Evolutionary conservation across 2,113 vertebrate species (phyloP).

Genomic region (Corydoras sp.): DNA sequence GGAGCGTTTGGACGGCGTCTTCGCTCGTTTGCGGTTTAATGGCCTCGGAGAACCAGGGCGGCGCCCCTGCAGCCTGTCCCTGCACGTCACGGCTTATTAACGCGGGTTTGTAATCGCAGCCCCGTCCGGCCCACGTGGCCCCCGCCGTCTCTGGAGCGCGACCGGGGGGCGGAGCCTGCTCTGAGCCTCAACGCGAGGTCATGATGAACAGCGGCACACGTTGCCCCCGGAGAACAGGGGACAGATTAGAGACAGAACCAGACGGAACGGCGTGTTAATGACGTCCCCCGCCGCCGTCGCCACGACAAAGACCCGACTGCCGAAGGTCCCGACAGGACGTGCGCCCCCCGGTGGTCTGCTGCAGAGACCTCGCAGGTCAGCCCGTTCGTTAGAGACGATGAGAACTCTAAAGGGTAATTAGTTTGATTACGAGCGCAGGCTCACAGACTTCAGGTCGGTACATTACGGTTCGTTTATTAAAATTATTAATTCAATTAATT

Average conservation of each 20-base stretch:
- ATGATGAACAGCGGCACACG: slow-evolving; percentile 22
- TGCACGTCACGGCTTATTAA: slow-evolving; percentile 65
- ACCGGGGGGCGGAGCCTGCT: slow-evolving; percentile 12
- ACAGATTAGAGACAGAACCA: background rate
- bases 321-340: no score
- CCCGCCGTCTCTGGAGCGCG: slow-evolving; percentile 27
- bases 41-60: slow-evolving; percentile 63
- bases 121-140: slow-evolving; percentile 3
- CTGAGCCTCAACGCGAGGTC: slow-evolving; percentile 7
- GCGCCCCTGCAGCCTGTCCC: slow-evolving; percentile 55
- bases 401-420: no score
- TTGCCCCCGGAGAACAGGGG: background rate
- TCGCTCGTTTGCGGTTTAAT: slow-evolving; percentile 74
- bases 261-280: slow-evolving; percentile 22
- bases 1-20: slow-evolving; percentile 57
- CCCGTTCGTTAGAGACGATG: no score
- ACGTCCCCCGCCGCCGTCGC: slow-evolving; percentile 21
- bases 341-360: no score
- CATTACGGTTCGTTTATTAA: no score
- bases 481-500: no score
- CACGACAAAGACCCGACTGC: background rate
- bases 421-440: no score
- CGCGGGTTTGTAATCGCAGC: slow-evolving; percentile 66
- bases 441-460: no score
- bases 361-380: no score